phyloP scores from a whole-genome alignment of 2,113 vertebrate species.

The Neotoma lepida region DNA sequence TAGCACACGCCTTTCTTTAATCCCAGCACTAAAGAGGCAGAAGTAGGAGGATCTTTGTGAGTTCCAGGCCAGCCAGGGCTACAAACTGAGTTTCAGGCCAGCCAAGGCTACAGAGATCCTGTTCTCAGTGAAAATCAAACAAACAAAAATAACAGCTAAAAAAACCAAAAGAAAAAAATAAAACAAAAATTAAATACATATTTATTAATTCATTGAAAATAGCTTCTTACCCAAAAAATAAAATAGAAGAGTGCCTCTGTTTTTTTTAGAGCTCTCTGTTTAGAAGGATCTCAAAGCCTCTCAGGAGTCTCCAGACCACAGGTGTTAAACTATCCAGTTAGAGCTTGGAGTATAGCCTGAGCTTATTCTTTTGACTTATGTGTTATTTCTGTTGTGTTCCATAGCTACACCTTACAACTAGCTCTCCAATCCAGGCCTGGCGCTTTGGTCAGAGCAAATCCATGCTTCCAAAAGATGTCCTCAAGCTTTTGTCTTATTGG shows the following conservation, averaged over 20 bases:
- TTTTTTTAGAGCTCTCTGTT: conserved; percentile 52
- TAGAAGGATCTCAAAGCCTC: conserved; percentile 30
- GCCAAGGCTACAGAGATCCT: not conserved
- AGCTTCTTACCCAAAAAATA: conserved; percentile 44
- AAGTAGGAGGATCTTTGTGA: not conserved
- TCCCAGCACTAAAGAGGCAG: not conserved
- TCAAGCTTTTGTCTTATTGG: not conserved
- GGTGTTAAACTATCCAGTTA: not conserved
- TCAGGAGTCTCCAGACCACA: not conserved
- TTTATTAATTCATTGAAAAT: conserved; percentile 41
- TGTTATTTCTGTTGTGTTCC: conserved; percentile 31
- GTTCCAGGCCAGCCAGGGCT: not conserved
- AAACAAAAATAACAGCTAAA: not conserved
- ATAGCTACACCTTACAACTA: not conserved
- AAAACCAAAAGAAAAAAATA: not conserved
- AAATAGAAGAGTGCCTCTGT: not conserved
- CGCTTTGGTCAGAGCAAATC: conserved; percentile 47
- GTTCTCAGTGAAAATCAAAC: not conserved
- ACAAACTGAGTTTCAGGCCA: not conserved
- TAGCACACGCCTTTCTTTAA: not conserved
- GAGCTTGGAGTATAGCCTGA: not conserved
- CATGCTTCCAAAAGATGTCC: conserved; percentile 40
- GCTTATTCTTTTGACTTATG: not conserved
- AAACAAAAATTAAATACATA: not conserved
- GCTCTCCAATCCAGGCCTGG: not conserved